These are phyloP conservation scores for Neogobius melanostomus DNA, from an alignment of 2,113 vertebrate species.

Conservation along the genomic window DNA sequence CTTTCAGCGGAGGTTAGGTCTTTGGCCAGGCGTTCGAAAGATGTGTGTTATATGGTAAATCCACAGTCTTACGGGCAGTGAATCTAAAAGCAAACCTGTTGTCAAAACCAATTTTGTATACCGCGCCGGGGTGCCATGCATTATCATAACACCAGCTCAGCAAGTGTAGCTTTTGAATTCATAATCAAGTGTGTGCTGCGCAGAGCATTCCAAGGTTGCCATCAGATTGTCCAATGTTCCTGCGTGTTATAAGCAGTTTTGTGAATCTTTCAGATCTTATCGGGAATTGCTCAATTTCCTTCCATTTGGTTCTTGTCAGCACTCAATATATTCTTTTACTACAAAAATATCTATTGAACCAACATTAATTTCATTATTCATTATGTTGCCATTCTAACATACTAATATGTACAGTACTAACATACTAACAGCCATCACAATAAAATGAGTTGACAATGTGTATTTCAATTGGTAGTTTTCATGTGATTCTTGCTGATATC, in stretches of 20 bases:
- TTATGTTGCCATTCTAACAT: too few relatives aligned
- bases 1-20: slow-evolving; percentile 53
- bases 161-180: slow-evolving; percentile 60
- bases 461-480: too few relatives aligned
- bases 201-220: slow-evolving; percentile 36
- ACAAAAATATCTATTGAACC: too few relatives aligned
- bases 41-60: slow-evolving; percentile 64
- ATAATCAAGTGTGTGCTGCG: slow-evolving; percentile 59
- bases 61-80: slow-evolving; percentile 46
- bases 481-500: too few relatives aligned
- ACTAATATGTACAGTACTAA: too few relatives aligned
- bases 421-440: too few relatives aligned
- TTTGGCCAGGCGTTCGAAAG: slow-evolving; percentile 28
- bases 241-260: background rate
- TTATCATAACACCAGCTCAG: slow-evolving; percentile 71
- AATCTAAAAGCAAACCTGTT: slow-evolving; percentile 59
- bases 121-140: slow-evolving; percentile 59
- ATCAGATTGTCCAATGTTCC: slow-evolving; percentile 22
- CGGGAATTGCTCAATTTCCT: background rate
- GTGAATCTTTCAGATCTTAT: background rate
- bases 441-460: too few relatives aligned
- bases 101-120: slow-evolving; percentile 72
- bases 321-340: too few relatives aligned
- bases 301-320: too few relatives aligned
- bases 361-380: too few relatives aligned